A percentile compares a stretch with the other conserved stretches of the same genome.
These are phyloP conservation scores for Embiotoca jacksoni DNA, from an alignment of 2,113 vertebrate species.

Conservation along the genomic window DNA sequence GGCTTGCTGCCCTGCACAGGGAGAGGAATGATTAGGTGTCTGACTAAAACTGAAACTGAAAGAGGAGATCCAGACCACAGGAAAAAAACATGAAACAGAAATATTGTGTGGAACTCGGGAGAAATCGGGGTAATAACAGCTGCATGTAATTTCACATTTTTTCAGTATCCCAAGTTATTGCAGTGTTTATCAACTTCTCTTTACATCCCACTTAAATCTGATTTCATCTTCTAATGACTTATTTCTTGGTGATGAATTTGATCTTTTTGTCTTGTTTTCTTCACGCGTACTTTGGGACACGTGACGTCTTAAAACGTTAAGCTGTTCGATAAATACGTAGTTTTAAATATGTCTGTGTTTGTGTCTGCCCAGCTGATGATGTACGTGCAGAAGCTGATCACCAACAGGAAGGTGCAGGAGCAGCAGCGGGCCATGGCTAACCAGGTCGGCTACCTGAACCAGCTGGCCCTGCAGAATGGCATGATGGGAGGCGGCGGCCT, in stretches of 20 bases:
- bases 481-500: slow-evolving; percentile 80
- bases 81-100: neutral
- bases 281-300: neutral
- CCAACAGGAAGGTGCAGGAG: slow-evolving; percentile 96
- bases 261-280: neutral
- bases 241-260: neutral
- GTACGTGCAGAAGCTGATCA: slow-evolving; percentile 96
- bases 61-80: too few relatives aligned
- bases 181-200: neutral
- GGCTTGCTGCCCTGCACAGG: too few relatives aligned
- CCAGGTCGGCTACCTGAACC: slow-evolving; percentile 87
- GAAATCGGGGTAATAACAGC: neutral
- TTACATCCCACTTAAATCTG: neutral
- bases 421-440: slow-evolving; percentile 93
- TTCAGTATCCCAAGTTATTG: neutral
- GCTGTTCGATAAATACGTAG: neutral
- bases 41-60: too few relatives aligned
- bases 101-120: neutral
- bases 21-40: too few relatives aligned
- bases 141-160: too few relatives aligned
- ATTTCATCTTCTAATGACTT: neutral
- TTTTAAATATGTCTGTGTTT: neutral
- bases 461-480: slow-evolving; percentile 91
- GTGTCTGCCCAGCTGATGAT: slow-evolving; percentile 89
- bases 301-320: neutral